These are phyloP conservation scores for Sterna hirundo DNA, from an alignment of 2,113 vertebrate genomes.

Conservation along the genomic window DNA sequence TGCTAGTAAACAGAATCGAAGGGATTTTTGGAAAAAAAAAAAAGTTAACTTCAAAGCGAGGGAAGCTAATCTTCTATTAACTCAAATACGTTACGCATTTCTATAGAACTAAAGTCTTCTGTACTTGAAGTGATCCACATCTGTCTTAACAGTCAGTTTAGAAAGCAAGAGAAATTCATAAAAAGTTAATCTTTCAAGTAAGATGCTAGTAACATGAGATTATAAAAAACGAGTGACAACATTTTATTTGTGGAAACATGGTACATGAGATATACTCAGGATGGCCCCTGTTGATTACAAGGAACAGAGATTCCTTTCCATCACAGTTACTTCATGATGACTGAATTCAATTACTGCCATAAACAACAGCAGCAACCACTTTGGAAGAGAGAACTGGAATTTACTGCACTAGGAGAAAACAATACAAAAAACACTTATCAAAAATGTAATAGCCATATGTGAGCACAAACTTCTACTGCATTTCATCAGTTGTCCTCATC, in stretches of 20 bases:
- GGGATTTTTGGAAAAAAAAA: background rate
- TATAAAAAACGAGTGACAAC: background rate
- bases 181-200: background rate
- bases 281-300: background rate
- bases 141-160: background rate
- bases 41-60: background rate
- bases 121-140: background rate
- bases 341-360: background rate
- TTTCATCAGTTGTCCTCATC: background rate
- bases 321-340: background rate
- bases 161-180: background rate
- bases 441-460: background rate
- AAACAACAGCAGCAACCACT: background rate
- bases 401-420: background rate
- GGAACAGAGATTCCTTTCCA: background rate
- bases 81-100: fast-evolving
- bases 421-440: background rate
- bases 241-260: background rate
- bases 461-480: background rate
- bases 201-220: background rate
- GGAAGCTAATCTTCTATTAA: background rate
- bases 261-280: background rate
- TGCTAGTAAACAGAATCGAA: background rate
- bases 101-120: background rate
- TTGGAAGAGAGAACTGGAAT: background rate